A percentile compares a stretch with the other conserved stretches of the same genome.
phyloP scores from a whole-genome alignment of 2,888 invertebrate species.

The Lissocephala sabroskyi region DNA sequence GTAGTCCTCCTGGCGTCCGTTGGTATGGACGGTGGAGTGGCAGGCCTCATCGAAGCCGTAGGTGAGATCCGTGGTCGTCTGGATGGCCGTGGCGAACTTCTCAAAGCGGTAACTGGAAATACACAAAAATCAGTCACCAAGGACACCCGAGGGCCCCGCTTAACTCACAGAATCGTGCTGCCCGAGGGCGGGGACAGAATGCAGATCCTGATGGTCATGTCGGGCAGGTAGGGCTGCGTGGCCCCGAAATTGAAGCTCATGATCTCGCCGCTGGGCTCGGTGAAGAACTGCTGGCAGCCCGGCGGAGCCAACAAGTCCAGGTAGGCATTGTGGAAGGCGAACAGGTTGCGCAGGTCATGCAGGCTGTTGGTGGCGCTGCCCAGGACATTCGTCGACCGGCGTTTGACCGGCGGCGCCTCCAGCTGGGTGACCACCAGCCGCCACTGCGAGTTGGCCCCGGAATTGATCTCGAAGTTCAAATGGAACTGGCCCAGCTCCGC shows the following conservation, averaged over 20 bases:
- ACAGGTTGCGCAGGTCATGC: conserved; percentile 59
- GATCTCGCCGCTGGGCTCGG: conserved; percentile 75
- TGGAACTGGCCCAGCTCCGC: conserved; percentile 62
- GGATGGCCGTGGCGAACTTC: conserved; percentile 52
- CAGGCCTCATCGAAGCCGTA: conserved; percentile 75
- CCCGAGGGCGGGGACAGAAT: conserved; percentile 72
- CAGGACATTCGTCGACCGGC: conserved; percentile 22
- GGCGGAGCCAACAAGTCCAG: conserved; percentile 74
- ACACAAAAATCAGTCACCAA: not conserved
- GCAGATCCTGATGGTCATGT: conserved; percentile 78
- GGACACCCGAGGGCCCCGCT: not conserved
- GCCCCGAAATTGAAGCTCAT: conserved; percentile 77
- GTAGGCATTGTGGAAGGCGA: conserved; percentile 58
- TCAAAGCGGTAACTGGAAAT: conserved; percentile 48
- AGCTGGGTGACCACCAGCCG: conserved; percentile 77
- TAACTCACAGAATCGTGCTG: conserved; percentile 45
- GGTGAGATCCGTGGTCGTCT: conserved; percentile 28
- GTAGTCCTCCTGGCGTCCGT: conserved; percentile 74
- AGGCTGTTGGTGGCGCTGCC: conserved; percentile 43
- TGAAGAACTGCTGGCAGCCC: conserved; percentile 80
- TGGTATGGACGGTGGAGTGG: conserved; percentile 74
- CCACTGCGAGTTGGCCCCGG: conserved; percentile 71
- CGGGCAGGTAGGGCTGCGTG: conserved; percentile 74
- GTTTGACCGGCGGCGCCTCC: conserved; percentile 72
- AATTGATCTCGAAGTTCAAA: conserved; percentile 73